Evolutionary conservation across 1,140 invertebrate species (phyloP).

Genomic region (Scaptomyza hsui): DNA sequence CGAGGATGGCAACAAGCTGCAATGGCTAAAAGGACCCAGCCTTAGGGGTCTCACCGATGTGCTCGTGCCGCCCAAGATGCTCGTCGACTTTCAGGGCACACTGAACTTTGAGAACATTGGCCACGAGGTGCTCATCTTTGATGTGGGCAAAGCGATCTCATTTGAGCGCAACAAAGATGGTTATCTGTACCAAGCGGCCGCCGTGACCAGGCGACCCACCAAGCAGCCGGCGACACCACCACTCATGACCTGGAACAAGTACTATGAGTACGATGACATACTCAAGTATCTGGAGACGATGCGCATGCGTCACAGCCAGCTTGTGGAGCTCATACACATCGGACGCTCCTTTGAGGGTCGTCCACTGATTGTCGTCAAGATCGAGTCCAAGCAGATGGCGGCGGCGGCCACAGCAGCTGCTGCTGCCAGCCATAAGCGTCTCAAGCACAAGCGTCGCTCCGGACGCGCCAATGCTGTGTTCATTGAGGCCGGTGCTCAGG

Average conservation of each 20-base stretch:
- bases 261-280: constrained; percentile 88
- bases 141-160: constrained; percentile 89
- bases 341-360: constrained; percentile 90
- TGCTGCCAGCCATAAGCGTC: constrained; percentile 53
- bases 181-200: constrained; percentile 55
- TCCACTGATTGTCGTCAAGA: constrained; percentile 86
- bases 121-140: constrained; percentile 88
- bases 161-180: constrained; percentile 84
- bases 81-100: constrained; percentile 87
- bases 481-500: constrained; percentile 90
- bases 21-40: constrained; percentile 82
- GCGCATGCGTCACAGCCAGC: constrained; percentile 86
- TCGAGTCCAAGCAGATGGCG: constrained; percentile 64
- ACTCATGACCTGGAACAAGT: constrained; percentile 86
- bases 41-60: constrained; percentile 88
- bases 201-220: constrained; percentile 34
- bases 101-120: constrained; percentile 87
- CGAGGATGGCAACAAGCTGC: constrained; percentile 76
- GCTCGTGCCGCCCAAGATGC: constrained; percentile 88
- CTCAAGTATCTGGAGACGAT: constrained; percentile 88
- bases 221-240: constrained; percentile 33
- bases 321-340: constrained; percentile 88
- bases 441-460: constrained; percentile 69
- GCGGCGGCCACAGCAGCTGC: constrained; percentile 39
- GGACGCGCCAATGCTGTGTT: constrained; percentile 86